These are phyloP conservation scores for Neolamprologus toae DNA, from an alignment of 2,113 vertebrate species.

Conservation along the genomic window DNA sequence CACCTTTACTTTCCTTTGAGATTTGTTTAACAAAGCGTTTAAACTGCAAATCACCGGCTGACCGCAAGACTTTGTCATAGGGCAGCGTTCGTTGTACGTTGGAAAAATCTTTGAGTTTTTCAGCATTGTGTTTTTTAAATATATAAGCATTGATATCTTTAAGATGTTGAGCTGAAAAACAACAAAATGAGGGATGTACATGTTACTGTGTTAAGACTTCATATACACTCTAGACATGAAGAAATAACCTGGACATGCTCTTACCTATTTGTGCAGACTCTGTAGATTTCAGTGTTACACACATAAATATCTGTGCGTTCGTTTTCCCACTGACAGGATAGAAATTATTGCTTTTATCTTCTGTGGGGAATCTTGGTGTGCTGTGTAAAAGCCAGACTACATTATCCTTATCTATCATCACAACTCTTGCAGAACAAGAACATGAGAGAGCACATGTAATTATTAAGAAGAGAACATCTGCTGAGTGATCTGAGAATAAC, in stretches of 20 bases:
- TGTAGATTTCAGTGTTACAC: background rate
- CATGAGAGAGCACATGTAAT: background rate
- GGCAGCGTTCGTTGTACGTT: rapidly evolving
- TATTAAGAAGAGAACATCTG: background rate
- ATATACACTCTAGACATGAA: rapidly evolving
- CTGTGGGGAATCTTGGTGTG: rapidly evolving
- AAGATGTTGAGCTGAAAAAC: background rate
- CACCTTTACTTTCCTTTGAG: background rate
- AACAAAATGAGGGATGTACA: rapidly evolving
- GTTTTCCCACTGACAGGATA: rapidly evolving
- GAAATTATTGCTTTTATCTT: rapidly evolving
- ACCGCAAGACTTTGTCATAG: rapidly evolving
- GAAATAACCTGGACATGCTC: background rate
- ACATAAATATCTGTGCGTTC: background rate
- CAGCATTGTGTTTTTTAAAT: rapidly evolving
- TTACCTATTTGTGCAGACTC: background rate
- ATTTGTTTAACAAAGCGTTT: background rate
- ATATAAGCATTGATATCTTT: background rate
- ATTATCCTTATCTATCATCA: rapidly evolving
- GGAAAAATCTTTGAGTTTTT: background rate
- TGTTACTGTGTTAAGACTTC: background rate
- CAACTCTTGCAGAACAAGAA: background rate
- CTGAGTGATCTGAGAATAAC: background rate
- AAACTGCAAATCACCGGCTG: rapidly evolving
- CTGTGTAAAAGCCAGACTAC: background rate